Conservation (phyloP, 2,113 vertebrate species). For the Esox niger region DNA sequence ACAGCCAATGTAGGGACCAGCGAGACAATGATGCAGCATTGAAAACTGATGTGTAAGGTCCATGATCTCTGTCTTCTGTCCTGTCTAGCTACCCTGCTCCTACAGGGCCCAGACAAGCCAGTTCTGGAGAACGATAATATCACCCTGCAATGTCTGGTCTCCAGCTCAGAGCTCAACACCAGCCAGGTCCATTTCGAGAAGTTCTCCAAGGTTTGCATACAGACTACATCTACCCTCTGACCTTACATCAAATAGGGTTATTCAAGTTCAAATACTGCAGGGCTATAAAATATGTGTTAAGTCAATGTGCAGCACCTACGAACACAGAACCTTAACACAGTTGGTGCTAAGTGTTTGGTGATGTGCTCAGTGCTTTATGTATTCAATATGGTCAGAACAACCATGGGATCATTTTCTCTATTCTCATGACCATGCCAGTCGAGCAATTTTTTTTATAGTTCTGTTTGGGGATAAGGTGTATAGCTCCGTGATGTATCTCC, state of each 20-base stretch:
- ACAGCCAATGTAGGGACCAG: not conserved
- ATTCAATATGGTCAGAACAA: not conserved
- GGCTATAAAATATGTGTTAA: not conserved
- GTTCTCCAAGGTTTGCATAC: slow-evolving; percentile 54
- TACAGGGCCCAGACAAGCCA: slow-evolving; percentile 58
- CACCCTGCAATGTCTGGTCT: slow-evolving; percentile 63
- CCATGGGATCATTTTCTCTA: not conserved
- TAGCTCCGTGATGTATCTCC: not conserved
- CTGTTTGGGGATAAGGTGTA: slow-evolving; percentile 5
- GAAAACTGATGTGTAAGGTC: not conserved
- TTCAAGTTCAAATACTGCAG: not conserved
- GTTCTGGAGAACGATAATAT: slow-evolving; percentile 61
- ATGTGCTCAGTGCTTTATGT: not conserved
- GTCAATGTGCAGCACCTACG: not conserved
- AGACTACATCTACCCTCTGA: not conserved
- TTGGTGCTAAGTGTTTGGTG: not conserved
- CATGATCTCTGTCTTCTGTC: slow-evolving; percentile 42
- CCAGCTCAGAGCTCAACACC: slow-evolving; percentile 61
- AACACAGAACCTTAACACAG: not conserved
- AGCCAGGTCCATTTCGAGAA: slow-evolving; percentile 67
- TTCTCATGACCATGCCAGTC: not conserved
- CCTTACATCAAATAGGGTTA: no score
- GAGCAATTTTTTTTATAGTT: not conserved
- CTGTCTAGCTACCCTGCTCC: slow-evolving; percentile 62
- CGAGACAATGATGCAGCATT: not conserved